Evolutionary conservation across 2,797 vertebrate species (phyloP), one percentile per base, ranked within the genome.

Genomic region (Hippoglossus hippoglossus): DNA sequence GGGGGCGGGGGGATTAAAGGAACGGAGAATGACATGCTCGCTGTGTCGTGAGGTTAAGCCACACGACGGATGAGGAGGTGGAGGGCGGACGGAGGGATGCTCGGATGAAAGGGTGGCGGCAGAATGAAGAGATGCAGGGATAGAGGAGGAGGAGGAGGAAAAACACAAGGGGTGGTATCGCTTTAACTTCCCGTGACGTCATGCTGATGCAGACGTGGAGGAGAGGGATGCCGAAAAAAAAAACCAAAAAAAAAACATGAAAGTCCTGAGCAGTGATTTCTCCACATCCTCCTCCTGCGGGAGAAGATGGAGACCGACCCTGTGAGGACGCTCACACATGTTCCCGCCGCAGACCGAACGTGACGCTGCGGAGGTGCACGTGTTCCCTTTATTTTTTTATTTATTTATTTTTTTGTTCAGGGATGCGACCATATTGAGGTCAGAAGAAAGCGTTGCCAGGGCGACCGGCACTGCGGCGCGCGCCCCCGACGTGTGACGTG

Each of bases 101-200:
- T 9, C 22, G 59, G 47, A 36, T 34, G 28, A 56, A 3, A 22
- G 9, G 41, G 34, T 22, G 22, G 47, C 8, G 25, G 10, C 4
- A 13, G 76, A 39, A 16, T n/a, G 15, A 28, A 57, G 31, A 50
- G 59, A 60, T 70, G 71, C 51, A 26, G 51, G 22, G 24, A 55
- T 25, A 36, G 61, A 12, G 6, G n/a, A 15, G 41, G 41, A 31
- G 6, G 25, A 44, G 41, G 41, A 28, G 5, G n/a, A 21, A 19
- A 25, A 24, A 49, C 50, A 58, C 66, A 73, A 79, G 0, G 67
- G 80, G 81, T 58, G 71, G 82, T 93, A 78, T 90, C 86, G 41
- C 94, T 94, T 94, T 93, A 94, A 94, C 61, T 80, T 87, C 69
- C 83, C 91, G 87, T 95, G 93, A 95, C 94, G 94, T 95, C 94